phyloP scores from a whole-genome alignment of 2,888 invertebrate genomes.

The Zonitis immaculata region DNA sequence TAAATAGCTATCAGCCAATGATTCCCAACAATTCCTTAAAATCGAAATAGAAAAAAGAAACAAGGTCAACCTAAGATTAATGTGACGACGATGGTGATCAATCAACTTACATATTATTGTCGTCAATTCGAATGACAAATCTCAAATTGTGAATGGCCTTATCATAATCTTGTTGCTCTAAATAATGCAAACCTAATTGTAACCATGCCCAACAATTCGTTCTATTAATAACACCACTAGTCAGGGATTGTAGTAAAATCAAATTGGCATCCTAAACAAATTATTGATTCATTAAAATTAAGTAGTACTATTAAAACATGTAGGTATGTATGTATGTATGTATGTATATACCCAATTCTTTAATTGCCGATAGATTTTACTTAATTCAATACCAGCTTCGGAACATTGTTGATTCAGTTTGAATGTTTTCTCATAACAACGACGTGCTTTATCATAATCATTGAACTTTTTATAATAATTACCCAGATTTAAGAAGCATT shows the following conservation, averaged over 20 bases:
- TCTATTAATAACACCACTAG: constrained; percentile 43
- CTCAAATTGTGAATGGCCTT: constrained; percentile 74
- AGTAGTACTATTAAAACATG: too few species aligned
- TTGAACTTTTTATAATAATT: constrained; percentile 62
- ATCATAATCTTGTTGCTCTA: constrained; percentile 66
- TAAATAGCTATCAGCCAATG: constrained; percentile 84
- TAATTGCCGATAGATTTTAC: constrained; percentile 66
- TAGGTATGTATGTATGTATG: too few species aligned
- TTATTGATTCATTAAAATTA: too few species aligned
- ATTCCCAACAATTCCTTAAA: constrained; percentile 70
- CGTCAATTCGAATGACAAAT: constrained; percentile 63
- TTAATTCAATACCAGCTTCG: constrained; percentile 67
- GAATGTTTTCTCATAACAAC: constrained; percentile 81
- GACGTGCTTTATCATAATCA: constrained; percentile 69
- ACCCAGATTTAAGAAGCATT: constrained; percentile 72
- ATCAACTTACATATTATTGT: constrained; percentile 60
- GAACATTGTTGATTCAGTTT: constrained; percentile 64
- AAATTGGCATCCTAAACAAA: constrained; percentile 56
- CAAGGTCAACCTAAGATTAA: too few species aligned
- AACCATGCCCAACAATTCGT: constrained; percentile 71
- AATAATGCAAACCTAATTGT: constrained; percentile 76
- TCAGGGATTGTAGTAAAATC: constrained; percentile 55
- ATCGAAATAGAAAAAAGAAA: too few species aligned
- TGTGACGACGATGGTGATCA: too few species aligned
- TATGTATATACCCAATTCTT: constrained; percentile 63